A percentile compares a stretch with the other conserved stretches of the same genome.
Conservation (phyloP, 2,113 vertebrate genomes). For the Hoplias malabaricus region DNA sequence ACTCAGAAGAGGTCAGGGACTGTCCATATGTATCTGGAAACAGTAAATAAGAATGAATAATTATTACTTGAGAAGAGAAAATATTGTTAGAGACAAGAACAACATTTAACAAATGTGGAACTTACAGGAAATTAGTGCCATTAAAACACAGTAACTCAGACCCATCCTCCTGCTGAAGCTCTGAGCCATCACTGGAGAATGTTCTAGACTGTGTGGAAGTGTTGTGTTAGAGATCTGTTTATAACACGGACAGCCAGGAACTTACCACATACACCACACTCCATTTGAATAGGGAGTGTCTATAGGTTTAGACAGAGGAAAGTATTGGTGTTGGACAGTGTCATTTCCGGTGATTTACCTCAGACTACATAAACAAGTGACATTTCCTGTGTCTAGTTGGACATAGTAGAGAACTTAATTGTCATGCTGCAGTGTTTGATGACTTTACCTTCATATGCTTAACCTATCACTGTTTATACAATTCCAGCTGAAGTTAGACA, state of each 20-base stretch:
- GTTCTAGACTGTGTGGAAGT: too few relatives aligned
- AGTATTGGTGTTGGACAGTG: too few relatives aligned
- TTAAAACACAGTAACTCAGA: background rate
- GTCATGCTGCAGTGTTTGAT: too few relatives aligned
- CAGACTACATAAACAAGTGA: too few relatives aligned
- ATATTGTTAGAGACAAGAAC: background rate
- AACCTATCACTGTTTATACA: too few relatives aligned
- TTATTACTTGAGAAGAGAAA: background rate
- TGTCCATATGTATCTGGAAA: constrained; percentile 36
- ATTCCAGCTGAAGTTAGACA: background rate
- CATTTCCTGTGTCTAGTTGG: too few relatives aligned
- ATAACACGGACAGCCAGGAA: too few relatives aligned
- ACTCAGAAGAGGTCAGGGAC: constrained; percentile 29
- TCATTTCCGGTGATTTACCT: too few relatives aligned
- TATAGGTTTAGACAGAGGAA: background rate
- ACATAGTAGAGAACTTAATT: too few relatives aligned
- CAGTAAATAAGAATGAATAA: background rate
- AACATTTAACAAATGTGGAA: background rate
- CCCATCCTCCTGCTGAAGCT: background rate
- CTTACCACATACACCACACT: background rate
- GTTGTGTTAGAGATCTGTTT: too few relatives aligned
- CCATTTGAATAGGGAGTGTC: constrained; percentile 17
- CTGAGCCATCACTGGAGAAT: too few relatives aligned
- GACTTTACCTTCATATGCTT: too few relatives aligned
- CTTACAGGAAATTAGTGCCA: background rate